Conservation (phyloP, 2,113 vertebrate genomes). For the Mugil cephalus region DNA sequence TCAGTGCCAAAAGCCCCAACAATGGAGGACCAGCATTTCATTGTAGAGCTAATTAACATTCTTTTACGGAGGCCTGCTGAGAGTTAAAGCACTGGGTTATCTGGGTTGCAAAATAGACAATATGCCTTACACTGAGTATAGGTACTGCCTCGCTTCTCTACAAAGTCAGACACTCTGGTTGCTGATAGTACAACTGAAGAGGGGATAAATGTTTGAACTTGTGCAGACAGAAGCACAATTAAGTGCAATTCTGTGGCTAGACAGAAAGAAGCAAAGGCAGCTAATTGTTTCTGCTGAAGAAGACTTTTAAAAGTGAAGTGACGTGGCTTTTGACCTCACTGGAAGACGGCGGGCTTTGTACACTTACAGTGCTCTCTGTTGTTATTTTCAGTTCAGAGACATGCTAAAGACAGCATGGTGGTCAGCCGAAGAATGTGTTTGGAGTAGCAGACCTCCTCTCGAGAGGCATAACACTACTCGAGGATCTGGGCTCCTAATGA, state of each 20-base stretch:
- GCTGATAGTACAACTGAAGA: constrained; percentile 48
- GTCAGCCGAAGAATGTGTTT: constrained; percentile 66
- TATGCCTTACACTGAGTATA: constrained; percentile 52
- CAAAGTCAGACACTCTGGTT: constrained; percentile 51
- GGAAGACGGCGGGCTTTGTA: constrained; percentile 53
- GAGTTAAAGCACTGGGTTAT: constrained; percentile 59
- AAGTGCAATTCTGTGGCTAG: constrained; percentile 78
- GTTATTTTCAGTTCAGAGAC: constrained; percentile 64
- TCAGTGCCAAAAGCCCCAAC: constrained; percentile 62
- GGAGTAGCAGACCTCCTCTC: constrained; percentile 45
- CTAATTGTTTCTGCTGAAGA: constrained; percentile 70
- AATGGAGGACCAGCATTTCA: constrained; percentile 71
- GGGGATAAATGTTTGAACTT: constrained; percentile 42
- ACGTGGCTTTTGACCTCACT: constrained; percentile 59
- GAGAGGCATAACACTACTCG: constrained; percentile 46
- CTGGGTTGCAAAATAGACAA: constrained; percentile 64
- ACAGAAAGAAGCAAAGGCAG: constrained; percentile 54
- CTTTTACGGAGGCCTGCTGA: constrained; percentile 70
- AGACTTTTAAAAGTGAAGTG: constrained; percentile 68
- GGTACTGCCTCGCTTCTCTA: constrained; percentile 38
- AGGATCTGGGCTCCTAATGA: constrained; percentile 38
- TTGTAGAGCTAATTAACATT: constrained; percentile 80
- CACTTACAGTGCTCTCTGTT: constrained; percentile 44
- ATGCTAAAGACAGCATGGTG: constrained; percentile 38
- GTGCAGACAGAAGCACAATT: constrained; percentile 70